Percentiles rank a stretch among this genome's conserved stretches.
Conservation (phyloP, 2,113 vertebrate genomes). For the Neodontobutis hainanensis region DNA sequence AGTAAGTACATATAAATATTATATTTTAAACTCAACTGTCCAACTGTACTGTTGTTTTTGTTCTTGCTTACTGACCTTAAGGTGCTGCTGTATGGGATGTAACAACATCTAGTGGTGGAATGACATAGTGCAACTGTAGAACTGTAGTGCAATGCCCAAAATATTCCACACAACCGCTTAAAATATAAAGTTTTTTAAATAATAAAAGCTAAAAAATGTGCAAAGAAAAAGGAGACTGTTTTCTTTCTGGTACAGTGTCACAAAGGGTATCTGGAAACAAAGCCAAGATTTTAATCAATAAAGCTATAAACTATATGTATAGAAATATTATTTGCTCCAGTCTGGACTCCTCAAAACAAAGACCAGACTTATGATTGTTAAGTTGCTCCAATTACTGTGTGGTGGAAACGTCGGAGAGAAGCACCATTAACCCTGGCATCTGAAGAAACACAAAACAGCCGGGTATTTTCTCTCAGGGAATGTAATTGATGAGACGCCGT, state of each 20-base stretch:
- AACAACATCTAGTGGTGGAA: no score
- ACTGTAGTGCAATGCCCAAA: no score
- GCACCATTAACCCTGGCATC: conserved; percentile 67
- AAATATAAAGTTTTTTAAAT: no score
- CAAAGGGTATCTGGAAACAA: neutral
- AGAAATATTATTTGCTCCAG: conserved; percentile 41
- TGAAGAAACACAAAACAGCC: conserved; percentile 67
- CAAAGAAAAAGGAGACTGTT: no score
- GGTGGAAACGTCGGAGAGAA: conserved; percentile 61
- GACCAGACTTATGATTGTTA: conserved; percentile 63
- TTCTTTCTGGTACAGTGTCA: neutral
- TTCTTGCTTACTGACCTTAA: no score
- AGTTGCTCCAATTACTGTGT: conserved; percentile 68
- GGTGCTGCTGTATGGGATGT: no score
- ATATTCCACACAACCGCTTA: no score
- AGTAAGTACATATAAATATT: no score
- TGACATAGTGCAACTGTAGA: no score
- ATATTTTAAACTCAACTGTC: no score
- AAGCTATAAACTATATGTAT: conserved; percentile 35
- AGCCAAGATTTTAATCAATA: conserved; percentile 44
- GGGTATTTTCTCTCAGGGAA: conserved; percentile 71
- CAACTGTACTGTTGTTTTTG: no score
- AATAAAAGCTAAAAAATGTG: no score
- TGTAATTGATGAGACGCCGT: conserved; percentile 72
- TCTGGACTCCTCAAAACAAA: conserved; percentile 43